Base-by-base conservation (phyloP, 2,888 invertebrate genomes). In the Apamea anceps region DNA sequence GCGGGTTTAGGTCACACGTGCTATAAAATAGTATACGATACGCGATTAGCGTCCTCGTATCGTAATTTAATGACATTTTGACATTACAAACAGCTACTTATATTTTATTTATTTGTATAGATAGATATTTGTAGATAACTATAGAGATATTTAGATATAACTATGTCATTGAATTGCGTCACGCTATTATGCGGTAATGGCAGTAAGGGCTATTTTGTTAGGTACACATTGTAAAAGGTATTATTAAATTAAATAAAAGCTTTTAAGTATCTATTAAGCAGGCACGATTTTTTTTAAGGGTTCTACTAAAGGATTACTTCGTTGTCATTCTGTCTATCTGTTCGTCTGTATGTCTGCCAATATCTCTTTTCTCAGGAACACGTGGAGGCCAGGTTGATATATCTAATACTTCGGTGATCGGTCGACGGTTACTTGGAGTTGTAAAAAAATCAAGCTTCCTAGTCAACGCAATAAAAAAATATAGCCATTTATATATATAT, bases 141-240 rank as follows among this genome's bases (percentile, higher is more conserved):
- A 37, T 54, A 18, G 5, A 45, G 25, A 57, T 57, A 54, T 32
- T n/a, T 32, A 60, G 25, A 8, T 74, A 51, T 25, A 57, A 42
- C 18, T 68, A 74, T 65, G 48, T 57, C 48, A 72, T 71, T 73
- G 37, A 42, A 85, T 85, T 80, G 60, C 72, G 60, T 60, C 80
- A 85, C 42, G 32, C 32, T 37, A 60, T 51, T 63, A 68, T 54
- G 57, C 65, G 37, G 57, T 37, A 60, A 37, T 60, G n/a, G 51
- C 6, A 77, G 45, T 72, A 65, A 65, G 80, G 75, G 32, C n/a
- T 62, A 80, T 65, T 65, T 75, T 2, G 21, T 45, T 48, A 28
- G 15, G 2, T 25, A 15, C 18, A 65, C 21, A 32, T 32, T 67
- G 4, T 42, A 65, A 12, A 18, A 51, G 48, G 10, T 60, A 48